These are phyloP conservation scores for Heliconius eleuchia DNA, from an alignment of 1,140 invertebrate genomes.

Conservation along the genomic window DNA sequence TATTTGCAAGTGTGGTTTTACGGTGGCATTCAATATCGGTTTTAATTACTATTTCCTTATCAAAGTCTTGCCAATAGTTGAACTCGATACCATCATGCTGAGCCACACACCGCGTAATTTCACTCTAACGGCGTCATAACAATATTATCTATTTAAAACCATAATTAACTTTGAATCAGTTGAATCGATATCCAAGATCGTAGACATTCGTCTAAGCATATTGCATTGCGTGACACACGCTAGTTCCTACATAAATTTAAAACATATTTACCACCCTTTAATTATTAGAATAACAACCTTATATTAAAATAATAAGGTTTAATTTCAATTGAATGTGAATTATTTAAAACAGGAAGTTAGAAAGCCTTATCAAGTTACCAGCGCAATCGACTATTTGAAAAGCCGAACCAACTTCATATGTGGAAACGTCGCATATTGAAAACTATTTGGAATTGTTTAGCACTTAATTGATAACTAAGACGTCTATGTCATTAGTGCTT, in stretches of 20 bases:
- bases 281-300: conserved; percentile 26
- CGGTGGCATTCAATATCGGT: background rate
- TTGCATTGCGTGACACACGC: conserved; percentile 63
- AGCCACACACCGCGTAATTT: no score
- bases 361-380: conserved; percentile 58
- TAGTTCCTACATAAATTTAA: conserved; percentile 29
- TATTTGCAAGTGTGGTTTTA: no score
- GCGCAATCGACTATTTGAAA: conserved; percentile 49
- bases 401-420: conserved; percentile 27
- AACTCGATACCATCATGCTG: no score
- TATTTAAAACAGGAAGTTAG: conserved; percentile 29
- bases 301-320: background rate
- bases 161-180: conserved; percentile 54
- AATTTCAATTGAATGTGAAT: conserved; percentile 18
- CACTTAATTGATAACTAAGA: background rate
- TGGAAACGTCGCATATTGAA: conserved; percentile 22
- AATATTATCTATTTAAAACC: conserved; percentile 21
- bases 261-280: conserved; percentile 18
- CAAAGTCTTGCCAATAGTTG: no score
- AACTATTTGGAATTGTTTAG: conserved; percentile 26
- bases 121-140: background rate
- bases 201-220: conserved; percentile 60
- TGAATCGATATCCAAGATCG: conserved; percentile 57
- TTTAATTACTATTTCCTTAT: background rate
- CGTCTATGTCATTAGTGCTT: background rate